Conservation (phyloP, 2,888 invertebrate species). For the Anoncus sp. region DNA sequence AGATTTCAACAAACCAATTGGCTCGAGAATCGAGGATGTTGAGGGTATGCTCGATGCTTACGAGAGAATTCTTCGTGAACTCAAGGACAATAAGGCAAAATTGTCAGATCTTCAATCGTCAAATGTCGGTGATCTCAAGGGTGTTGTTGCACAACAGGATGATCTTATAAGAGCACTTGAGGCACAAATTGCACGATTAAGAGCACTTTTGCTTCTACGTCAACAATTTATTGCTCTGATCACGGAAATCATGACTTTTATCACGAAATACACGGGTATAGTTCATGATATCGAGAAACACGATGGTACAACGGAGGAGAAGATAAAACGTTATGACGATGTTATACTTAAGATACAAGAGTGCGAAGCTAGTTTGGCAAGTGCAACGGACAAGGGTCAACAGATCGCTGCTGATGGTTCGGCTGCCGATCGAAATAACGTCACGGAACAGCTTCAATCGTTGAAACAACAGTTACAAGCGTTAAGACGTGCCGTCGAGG, state of each 20-base stretch:
- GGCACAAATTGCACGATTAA: slow-evolving; percentile 92
- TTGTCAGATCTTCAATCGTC: slow-evolving; percentile 91
- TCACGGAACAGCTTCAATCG: slow-evolving; percentile 94
- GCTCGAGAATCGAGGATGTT: slow-evolving; percentile 94
- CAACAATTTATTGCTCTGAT: slow-evolving; percentile 95
- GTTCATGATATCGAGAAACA: slow-evolving; percentile 94
- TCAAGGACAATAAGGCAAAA: slow-evolving; percentile 91
- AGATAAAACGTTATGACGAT: slow-evolving; percentile 94
- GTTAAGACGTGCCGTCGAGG: slow-evolving; percentile 92
- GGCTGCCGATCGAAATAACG: slow-evolving; percentile 93
- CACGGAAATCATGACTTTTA: slow-evolving; percentile 94
- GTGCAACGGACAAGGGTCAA: slow-evolving; percentile 96
- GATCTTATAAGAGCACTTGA: slow-evolving; percentile 94
- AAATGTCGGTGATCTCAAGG: slow-evolving; percentile 91
- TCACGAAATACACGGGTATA: slow-evolving; percentile 93
- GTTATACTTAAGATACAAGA: slow-evolving; percentile 94
- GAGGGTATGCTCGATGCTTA: slow-evolving; percentile 92
- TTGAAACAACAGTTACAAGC: slow-evolving; percentile 93
- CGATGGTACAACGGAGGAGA: slow-evolving; percentile 92
- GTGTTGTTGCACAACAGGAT: slow-evolving; percentile 92
- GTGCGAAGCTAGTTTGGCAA: slow-evolving; percentile 93
- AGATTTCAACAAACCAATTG: slow-evolving; percentile 93
- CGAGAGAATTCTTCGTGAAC: slow-evolving; percentile 90
- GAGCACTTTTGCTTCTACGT: slow-evolving; percentile 91
- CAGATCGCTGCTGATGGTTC: slow-evolving; percentile 96